Conservation (phyloP, 92 coral and sea anemone species). For the Epizoanthus ramosus region DNA sequence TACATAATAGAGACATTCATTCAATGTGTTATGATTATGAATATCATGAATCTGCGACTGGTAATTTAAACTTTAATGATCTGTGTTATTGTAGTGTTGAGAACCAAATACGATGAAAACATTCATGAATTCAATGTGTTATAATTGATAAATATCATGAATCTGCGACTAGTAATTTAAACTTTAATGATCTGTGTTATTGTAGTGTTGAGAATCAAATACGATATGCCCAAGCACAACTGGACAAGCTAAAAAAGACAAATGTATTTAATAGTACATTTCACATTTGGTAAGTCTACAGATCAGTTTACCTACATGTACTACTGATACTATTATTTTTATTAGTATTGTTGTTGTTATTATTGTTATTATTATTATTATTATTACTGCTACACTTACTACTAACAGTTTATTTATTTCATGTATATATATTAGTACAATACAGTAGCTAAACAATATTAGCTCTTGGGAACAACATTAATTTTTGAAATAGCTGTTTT, state of each 20-base stretch:
- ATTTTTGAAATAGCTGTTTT: no score
- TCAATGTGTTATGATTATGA: no score
- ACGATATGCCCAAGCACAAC: constrained; percentile 92
- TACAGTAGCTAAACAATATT: no score
- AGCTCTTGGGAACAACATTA: no score
- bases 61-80: not conserved
- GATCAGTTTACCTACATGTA: not conserved
- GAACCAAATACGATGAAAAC: constrained; percentile 68
- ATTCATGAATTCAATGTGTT: not conserved
- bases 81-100: constrained; percentile 73
- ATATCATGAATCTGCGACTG: no score
- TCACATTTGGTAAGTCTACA: constrained; percentile 87
- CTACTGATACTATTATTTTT: no score
- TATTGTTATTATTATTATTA: no score
- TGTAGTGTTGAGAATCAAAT: constrained; percentile 92
- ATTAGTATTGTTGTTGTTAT: no score
- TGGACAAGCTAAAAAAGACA: constrained; percentile 96
- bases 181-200: not conserved
- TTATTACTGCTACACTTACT: not conserved
- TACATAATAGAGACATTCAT: not conserved
- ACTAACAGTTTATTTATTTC: not conserved
- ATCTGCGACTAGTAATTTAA: not conserved
- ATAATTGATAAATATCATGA: no score
- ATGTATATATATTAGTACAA: not conserved
- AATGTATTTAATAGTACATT: constrained; percentile 97